Base-by-base conservation (phyloP, 35 echinoderm and acorn worm genomes). In the Ophiothrix spiculata region DNA sequence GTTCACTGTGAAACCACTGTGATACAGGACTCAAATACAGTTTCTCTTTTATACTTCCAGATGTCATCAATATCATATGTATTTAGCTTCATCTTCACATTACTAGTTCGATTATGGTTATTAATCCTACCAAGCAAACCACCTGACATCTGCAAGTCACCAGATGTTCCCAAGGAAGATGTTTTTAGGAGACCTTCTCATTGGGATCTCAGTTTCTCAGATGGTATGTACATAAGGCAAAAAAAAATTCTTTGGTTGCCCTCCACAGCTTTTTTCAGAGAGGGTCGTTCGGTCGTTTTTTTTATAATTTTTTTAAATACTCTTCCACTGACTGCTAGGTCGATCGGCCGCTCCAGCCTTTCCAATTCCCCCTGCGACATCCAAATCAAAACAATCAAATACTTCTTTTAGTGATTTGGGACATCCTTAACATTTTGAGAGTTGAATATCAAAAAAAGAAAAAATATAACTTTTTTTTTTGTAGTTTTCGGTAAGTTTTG, bases 121-220 rank as follows among this genome's bases (percentile, higher is more conserved):
- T 37, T 46, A 16, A 54, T 90, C 19, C 32, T 79, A 19, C 36
- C 35, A 32, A 39, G 75, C 35, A 34, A 75, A 4, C 56, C 14
- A 33, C 3, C 37, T 4, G 81, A 39, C 29, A 31, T 21, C 33
- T 41, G 41, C 25, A 31, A 35, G 77, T 56, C 37, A 1, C 13
- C 40, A 31, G 21, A 31, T 12, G 19, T 21, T 31, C 35, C 31
- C 39, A 39, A 33, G 28, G n/a, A 25, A 38, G 56, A 33, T 35
- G 19, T 16, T 19, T 37, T 28, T 25, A 33, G 33, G 31, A 33
- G 39, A 77, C 88, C 88, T 12, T 80, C 82, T 17, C 31, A 45
- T 13, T 90, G 88, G 88, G 88, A 90, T 80, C 82, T 90, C 33
- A 90, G 88, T 32, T 90, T 78, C 32, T 90, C 88, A 39, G 88